Evolutionary conservation across 2,797 vertebrate species (phyloP), one percentile per base, ranked within the genome.

Genomic region (Sebastes aleutianus): DNA sequence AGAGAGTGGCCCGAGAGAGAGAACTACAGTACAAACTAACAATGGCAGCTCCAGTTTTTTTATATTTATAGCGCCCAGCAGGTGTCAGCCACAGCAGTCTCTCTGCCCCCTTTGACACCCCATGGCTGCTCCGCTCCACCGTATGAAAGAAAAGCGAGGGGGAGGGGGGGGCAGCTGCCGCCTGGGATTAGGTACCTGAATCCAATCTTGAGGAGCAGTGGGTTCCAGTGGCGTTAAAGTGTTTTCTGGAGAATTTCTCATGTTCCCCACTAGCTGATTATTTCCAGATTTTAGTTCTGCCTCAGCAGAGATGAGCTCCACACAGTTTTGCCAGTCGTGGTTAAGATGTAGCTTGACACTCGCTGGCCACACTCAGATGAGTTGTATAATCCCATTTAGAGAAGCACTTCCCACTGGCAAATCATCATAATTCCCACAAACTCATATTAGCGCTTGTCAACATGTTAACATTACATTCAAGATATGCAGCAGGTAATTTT

Each of bases 231-330:
- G 97, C 27, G 96, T 95, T 97, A 96, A 97, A 98, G 96, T 97
- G 96, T 96, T 97, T 97, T 97, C 96, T 91, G 88, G 96, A 97
- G 96, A 97, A 97, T 97, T 97, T 98, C 96, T 98, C 96, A 95
- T 97, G 96, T 96, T 97, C 97, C 95, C 95, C 91, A 95, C 95
- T 96, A 95, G 96, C 96, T 98, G 97, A 98, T 99, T 99, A 98
- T 97, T 99, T 99, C 97, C 97, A 98, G 97, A 98, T 98, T 98
- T 99, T 98, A 98, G 95, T 99, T 98, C 97, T 97, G 97, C 95
- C 73, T 95, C 96, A 96, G 93, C 90, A 94, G 96, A 98, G 96
- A 97, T 97, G 95, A 95, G 93, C 96, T 96, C 94, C 93, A 94
- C 95, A 95, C 95, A 95, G 92, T 96, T 97, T 97, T 95, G 95